Percentiles rank a stretch among this genome's conserved stretches.
These are phyloP conservation scores for Euwallacea similis DNA, from an alignment of 1,140 invertebrate species.

Conservation along the genomic window DNA sequence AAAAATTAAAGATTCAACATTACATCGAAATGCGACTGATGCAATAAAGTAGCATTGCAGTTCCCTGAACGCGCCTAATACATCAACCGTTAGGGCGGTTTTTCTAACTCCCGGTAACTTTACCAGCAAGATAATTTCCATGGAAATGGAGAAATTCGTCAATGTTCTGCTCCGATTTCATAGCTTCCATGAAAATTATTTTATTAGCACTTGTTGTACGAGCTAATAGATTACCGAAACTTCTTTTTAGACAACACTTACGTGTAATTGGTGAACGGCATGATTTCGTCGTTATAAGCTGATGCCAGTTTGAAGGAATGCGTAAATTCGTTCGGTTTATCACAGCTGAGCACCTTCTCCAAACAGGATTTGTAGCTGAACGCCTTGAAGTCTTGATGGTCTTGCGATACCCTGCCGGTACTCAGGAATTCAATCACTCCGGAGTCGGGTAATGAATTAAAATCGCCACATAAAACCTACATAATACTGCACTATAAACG, in stretches of 20 bases:
- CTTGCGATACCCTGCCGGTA: conserved; percentile 82
- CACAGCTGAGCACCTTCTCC: conserved; percentile 83
- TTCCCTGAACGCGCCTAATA: too few species aligned
- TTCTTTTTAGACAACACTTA: conserved; percentile 60
- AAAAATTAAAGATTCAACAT: too few species aligned
- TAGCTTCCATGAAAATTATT: too few species aligned
- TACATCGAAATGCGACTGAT: too few species aligned
- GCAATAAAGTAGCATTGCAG: too few species aligned
- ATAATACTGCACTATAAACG: not conserved
- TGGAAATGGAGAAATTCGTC: too few species aligned
- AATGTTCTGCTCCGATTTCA: too few species aligned
- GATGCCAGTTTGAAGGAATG: conserved; percentile 95
- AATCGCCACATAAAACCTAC: conserved; percentile 93
- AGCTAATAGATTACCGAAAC: too few species aligned
- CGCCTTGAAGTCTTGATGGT: conserved; percentile 96
- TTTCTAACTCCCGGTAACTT: too few species aligned
- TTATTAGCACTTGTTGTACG: too few species aligned
- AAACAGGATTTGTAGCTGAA: conserved; percentile 91
- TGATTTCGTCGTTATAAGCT: conserved; percentile 92
- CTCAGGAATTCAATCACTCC: conserved; percentile 96
- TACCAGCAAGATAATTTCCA: too few species aligned
- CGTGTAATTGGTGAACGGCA: conserved; percentile 99
- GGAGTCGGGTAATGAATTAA: conserved; percentile 98
- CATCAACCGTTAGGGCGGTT: too few species aligned
- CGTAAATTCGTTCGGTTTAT: conserved; percentile 85